These are phyloP conservation scores for Temnothorax unifasciatus DNA, from an alignment of 2,888 invertebrate genomes.

Conservation along the genomic window DNA sequence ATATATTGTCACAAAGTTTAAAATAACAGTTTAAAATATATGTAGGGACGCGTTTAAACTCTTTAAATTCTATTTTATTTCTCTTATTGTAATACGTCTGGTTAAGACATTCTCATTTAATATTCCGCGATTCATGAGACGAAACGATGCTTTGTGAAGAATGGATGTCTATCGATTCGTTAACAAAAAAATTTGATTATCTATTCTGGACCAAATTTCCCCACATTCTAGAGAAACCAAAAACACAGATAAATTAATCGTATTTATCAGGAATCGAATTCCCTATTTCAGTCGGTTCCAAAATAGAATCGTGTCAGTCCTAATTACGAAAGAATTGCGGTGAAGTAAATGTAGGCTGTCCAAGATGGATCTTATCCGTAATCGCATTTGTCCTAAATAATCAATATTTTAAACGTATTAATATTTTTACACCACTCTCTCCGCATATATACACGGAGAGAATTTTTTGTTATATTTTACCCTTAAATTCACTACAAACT, in stretches of 20 bases:
- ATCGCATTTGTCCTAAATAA: not conserved
- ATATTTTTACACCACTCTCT: not conserved
- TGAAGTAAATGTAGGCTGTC: conserved; percentile 28
- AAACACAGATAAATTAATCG: not conserved
- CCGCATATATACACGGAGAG: too few species aligned
- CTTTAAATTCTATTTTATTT: not conserved
- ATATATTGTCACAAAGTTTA: not conserved
- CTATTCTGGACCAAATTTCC: not conserved
- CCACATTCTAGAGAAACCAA: not conserved
- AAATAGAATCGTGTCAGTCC: not conserved
- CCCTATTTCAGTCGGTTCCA: not conserved
- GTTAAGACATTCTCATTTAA: not conserved
- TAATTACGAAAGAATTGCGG: conserved; percentile 19
- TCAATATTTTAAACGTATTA: not conserved
- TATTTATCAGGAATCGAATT: conserved; percentile 11
- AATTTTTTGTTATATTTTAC: too few species aligned
- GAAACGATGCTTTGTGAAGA: not conserved
- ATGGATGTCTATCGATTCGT: not conserved
- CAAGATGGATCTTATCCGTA: not conserved
- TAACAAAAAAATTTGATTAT: not conserved
- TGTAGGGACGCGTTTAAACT: not conserved
- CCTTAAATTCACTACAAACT: too few species aligned
- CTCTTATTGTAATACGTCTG: not conserved
- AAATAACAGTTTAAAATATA: not conserved
- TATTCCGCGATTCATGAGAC: not conserved